These are phyloP conservation scores for Therioaphis trifolii DNA, from an alignment of 2,888 invertebrate species.

Conservation along the genomic window DNA sequence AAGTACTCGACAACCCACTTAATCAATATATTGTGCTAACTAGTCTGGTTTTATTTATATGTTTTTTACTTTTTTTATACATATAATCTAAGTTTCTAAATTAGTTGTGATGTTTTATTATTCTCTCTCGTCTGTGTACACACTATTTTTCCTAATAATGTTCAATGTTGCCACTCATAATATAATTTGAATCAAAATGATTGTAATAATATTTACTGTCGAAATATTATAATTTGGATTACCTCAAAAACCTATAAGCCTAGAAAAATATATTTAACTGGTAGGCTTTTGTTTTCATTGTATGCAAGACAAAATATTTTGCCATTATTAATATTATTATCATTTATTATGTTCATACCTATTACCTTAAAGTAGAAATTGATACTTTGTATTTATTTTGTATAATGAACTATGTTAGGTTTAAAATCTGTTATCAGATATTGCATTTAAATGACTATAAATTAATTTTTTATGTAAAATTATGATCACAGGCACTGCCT, in stretches of 20 bases:
- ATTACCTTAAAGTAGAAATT: slow-evolving; percentile 20
- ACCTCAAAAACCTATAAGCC: slow-evolving; percentile 1
- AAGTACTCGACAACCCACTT: slow-evolving; percentile 13
- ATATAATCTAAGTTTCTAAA: slow-evolving; percentile 27
- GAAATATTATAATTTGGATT: background rate
- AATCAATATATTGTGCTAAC: slow-evolving; percentile 37
- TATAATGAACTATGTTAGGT: slow-evolving; percentile 13
- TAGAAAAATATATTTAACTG: background rate
- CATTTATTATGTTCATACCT: background rate
- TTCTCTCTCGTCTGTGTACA: background rate
- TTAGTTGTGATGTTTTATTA: slow-evolving; percentile 22
- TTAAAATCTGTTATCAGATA: slow-evolving; percentile 28
- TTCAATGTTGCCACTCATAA: slow-evolving; percentile 23
- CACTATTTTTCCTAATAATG: background rate
- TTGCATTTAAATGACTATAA: slow-evolving; percentile 40
- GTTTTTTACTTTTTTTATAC: slow-evolving; percentile 29
- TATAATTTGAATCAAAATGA: slow-evolving; percentile 42
- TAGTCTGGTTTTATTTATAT: slow-evolving; percentile 59
- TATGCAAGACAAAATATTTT: background rate
- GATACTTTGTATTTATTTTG: slow-evolving; percentile 21
- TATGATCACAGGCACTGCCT: slow-evolving; percentile 30
- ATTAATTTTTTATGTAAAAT: slow-evolving; percentile 23
- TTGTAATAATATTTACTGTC: slow-evolving; percentile 24
- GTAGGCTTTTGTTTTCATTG: background rate
- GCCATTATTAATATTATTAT: background rate